phyloP scores from a whole-genome alignment of 2,113 vertebrate species.

The Papio anubis region DNA sequence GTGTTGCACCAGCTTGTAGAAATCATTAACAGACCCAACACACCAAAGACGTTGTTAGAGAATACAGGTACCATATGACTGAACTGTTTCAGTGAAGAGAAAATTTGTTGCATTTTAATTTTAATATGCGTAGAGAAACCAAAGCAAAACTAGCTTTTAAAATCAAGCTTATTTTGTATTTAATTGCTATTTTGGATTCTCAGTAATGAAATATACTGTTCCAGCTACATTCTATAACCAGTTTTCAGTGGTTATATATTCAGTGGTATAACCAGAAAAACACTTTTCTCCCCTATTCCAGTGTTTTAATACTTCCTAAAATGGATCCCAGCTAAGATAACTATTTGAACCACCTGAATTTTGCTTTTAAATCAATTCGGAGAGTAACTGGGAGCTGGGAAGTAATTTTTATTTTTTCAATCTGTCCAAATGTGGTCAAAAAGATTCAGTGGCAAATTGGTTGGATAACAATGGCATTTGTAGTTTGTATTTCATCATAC shows the following conservation, averaged over 20 bases:
- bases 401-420: conserved; percentile 22
- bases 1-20: conserved; percentile 98
- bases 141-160: conserved; percentile 74
- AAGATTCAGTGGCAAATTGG: conserved; percentile 16
- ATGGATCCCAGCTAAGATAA: conserved; percentile 19
- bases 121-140: conserved; percentile 62
- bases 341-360: not conserved
- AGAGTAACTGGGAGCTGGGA: conserved; percentile 38
- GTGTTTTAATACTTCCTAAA: conserved; percentile 38
- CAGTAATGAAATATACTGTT: not conserved
- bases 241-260: not conserved
- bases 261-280: not conserved
- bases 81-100: conserved; percentile 79
- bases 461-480: conserved; percentile 21
- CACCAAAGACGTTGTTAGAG: conserved; percentile 99
- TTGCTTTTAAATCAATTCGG: conserved; percentile 56
- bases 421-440: not conserved
- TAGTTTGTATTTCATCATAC: conserved; percentile 58
- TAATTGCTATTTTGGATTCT: conserved; percentile 28
- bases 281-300: not conserved
- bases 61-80: conserved; percentile 97
- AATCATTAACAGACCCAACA: conserved; percentile 99
- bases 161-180: not conserved
- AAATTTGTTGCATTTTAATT: conserved; percentile 46
- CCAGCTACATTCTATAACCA: conserved; percentile 30